phyloP scores from a whole-genome alignment of 2,888 invertebrate genomes.

The Dromius quadrimaculatus region DNA sequence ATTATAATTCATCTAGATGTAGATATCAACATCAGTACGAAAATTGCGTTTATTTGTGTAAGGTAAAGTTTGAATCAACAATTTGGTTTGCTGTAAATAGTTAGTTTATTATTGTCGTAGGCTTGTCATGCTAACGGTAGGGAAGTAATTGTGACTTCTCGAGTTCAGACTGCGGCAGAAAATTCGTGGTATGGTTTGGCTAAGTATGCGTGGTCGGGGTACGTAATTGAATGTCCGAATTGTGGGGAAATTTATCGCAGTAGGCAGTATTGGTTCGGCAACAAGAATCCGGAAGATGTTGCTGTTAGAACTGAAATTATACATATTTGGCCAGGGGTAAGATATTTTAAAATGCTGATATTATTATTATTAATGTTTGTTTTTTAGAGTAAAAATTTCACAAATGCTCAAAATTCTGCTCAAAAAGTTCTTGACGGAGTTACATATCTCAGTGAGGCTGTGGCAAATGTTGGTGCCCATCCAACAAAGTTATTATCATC shows the following conservation, averaged over 20 bases:
- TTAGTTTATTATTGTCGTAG: conserved; percentile 55
- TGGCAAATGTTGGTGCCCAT: conserved; percentile 75
- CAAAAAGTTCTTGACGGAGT: conserved; percentile 73
- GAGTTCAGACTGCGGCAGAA: conserved; percentile 65
- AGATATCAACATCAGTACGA: conserved; percentile 83
- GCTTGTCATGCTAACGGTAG: conserved; percentile 65
- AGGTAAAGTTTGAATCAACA: conserved; percentile 60
- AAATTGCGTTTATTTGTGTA: conserved; percentile 76
- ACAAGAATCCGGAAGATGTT: conserved; percentile 77
- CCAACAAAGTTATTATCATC: conserved; percentile 77
- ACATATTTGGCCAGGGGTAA: conserved; percentile 78
- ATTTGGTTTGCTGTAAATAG: neutral
- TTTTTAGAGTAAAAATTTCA: conserved; percentile 62
- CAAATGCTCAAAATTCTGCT: conserved; percentile 63
- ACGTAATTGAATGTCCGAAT: conserved; percentile 80
- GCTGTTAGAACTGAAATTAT: conserved; percentile 76
- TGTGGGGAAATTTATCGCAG: conserved; percentile 81
- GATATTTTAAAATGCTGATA: conserved; percentile 55
- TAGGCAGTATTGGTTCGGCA: conserved; percentile 85
- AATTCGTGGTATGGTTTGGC: conserved; percentile 77
- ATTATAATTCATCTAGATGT: conserved; percentile 67
- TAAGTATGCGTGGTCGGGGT: conserved; percentile 83
- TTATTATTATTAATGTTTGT: conserved; percentile 16
- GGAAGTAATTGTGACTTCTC: conserved; percentile 72
- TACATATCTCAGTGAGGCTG: conserved; percentile 70